Percentiles rank a stretch among this genome's conserved stretches.
These are phyloP conservation scores for Acanthopagrus latus DNA, from an alignment of 2,797 vertebrate genomes.

Conservation along the genomic window DNA sequence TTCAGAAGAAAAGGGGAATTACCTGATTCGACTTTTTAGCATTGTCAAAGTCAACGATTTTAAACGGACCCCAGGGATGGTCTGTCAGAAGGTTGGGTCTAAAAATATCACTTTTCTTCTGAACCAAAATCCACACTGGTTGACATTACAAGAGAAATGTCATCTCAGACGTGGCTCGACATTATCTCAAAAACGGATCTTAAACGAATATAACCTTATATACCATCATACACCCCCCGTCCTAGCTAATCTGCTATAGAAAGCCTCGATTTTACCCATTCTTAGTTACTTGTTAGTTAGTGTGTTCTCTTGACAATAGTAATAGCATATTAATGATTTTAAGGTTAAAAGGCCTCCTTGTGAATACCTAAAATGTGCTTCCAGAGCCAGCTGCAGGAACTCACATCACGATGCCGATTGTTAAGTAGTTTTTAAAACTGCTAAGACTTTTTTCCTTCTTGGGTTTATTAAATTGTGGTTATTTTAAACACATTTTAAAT, in stretches of 20 bases:
- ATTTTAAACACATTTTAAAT: slow-evolving; percentile 7
- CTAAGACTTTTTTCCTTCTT: not conserved
- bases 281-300: too few species aligned
- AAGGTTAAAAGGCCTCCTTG: not conserved
- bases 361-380: not conserved
- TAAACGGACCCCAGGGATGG: too few species aligned
- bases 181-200: not conserved
- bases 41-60: too few species aligned
- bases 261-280: too few species aligned
- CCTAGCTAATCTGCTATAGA: too few species aligned
- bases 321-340: too few species aligned
- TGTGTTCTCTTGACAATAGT: too few species aligned
- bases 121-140: not conserved
- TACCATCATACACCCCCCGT: too few species aligned
- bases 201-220: not conserved
- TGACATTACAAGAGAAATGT: slow-evolving; percentile 14
- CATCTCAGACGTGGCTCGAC: not conserved
- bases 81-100: not conserved
- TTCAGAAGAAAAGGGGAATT: not conserved
- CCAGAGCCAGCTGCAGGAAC: not conserved
- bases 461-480: slow-evolving; percentile 3
- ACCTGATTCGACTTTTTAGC: not conserved
- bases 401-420: not conserved
- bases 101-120: not conserved
- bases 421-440: not conserved